Conservation (phyloP, 2,113 vertebrate species). For the Ochotona princeps region DNA sequence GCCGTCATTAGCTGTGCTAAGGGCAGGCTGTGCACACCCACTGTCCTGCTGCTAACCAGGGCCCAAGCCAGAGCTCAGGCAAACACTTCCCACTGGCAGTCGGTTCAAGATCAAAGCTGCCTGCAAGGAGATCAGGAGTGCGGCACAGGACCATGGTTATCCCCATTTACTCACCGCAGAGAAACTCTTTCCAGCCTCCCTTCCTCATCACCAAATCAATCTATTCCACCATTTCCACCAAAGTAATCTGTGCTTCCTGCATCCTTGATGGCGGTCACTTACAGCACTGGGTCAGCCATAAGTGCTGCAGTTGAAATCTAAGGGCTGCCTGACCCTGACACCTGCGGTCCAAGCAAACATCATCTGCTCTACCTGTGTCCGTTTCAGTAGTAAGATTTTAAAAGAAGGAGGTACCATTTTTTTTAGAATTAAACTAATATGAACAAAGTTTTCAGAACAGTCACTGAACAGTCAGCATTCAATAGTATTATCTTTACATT, state of each 20-base stretch:
- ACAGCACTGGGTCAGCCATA: too few relatives aligned
- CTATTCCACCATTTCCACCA: too few relatives aligned
- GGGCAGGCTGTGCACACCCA: background rate
- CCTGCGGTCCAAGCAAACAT: background rate
- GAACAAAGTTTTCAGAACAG: background rate
- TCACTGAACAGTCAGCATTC: background rate
- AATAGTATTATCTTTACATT: background rate
- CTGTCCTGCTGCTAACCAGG: background rate
- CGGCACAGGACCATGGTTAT: too few relatives aligned
- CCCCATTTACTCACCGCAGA: background rate
- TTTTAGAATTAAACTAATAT: background rate
- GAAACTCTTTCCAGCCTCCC: background rate
- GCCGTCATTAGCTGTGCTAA: accelerated
- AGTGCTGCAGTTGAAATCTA: background rate
- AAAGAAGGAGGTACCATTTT: too few relatives aligned
- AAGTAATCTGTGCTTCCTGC: background rate
- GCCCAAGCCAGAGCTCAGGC: background rate
- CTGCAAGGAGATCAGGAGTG: background rate
- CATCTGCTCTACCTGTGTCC: background rate
- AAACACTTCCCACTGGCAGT: background rate
- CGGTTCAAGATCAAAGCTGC: background rate
- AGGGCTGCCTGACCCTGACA: background rate
- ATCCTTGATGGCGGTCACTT: background rate
- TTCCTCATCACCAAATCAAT: too few relatives aligned
- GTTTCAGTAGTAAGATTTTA: background rate